Evolutionary conservation across 2,888 invertebrate species (phyloP).

Genomic region (Parnassius apollo): DNA sequence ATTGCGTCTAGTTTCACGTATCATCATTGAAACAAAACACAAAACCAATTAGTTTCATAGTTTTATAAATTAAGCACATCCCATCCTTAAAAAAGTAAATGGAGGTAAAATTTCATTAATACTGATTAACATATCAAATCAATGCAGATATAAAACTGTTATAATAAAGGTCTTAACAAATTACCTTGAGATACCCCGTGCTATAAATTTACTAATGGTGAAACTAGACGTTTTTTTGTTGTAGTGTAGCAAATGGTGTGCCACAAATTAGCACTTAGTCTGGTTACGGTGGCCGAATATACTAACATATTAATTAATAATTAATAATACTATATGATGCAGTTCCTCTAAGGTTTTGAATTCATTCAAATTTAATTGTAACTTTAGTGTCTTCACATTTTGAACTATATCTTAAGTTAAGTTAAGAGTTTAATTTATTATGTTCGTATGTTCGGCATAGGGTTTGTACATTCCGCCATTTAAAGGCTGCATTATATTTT

Average conservation of each 20-base stretch:
- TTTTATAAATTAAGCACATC: too few species aligned
- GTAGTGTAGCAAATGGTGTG: not conserved
- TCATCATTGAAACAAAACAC: too few species aligned
- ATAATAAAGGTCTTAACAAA: not conserved
- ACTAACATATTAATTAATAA: not conserved
- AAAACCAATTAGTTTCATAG: too few species aligned
- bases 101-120: too few species aligned
- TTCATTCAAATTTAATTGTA: not conserved
- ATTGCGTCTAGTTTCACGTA: not conserved
- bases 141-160: too few species aligned
- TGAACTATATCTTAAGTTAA: too few species aligned
- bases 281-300: not conserved
- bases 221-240: not conserved
- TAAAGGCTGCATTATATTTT: constrained; percentile 22
- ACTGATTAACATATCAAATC: too few species aligned
- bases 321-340: constrained; percentile 1
- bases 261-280: constrained; percentile 3
- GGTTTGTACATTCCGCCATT: constrained; percentile 20
- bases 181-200: not conserved
- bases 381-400: too few species aligned
- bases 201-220: not conserved
- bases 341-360: constrained; percentile 1
- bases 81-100: too few species aligned
- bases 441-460: constrained; percentile 3
- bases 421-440: too few species aligned